Evolutionary conservation across 2,797 vertebrate genomes (phyloP), one percentile per base, ranked within the genome.

Genomic region (Spinus pinus): DNA sequence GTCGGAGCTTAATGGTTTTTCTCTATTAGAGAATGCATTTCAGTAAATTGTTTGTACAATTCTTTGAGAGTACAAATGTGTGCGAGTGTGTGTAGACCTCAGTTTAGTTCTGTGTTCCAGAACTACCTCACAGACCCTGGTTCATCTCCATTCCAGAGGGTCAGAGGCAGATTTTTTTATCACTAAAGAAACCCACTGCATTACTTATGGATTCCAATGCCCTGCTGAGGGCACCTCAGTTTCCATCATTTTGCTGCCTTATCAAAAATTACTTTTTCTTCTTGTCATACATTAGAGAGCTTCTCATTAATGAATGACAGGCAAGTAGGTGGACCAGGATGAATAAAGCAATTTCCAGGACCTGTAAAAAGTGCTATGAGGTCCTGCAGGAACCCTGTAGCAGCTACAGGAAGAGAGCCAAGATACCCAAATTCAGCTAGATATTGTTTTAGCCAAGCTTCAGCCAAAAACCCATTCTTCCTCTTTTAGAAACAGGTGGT

Each of bases 401-500:
- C 35, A 3, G 16, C 58, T 81, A 51, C 35, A 90, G 75, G 50
- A 94, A 71, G 20, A 50, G 7, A 61, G 16, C 11, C n/a, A 88
- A 78, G 42, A 30, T 14, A 62, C 24, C 12, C 39, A 64, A 31
- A 17, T 72, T 84, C 13, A 90, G 16, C n/a, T 81, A 44, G 41
- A 53, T n/a, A 37, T 5, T 49, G 6, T 46, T 95, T 94, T 42
- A 93, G 44, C 30, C 65, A 66, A 49, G 75, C 25, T 60, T 81
- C 72, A 93, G 73, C 46, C 69, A 88, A 71, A 14, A 83, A 46
- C 21, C 12, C 21, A 30, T 83, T 87, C 64, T 24, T 91, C 25
- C 46, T 88, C 8, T 61, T 91, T 56, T 41, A 37, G 49, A 86
- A 95, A 93, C 87, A 93, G 91, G 93, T 91, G 80, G 75, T 54